Conservation (phyloP, 2,113 vertebrate species). For the Corythaeola cristata region DNA sequence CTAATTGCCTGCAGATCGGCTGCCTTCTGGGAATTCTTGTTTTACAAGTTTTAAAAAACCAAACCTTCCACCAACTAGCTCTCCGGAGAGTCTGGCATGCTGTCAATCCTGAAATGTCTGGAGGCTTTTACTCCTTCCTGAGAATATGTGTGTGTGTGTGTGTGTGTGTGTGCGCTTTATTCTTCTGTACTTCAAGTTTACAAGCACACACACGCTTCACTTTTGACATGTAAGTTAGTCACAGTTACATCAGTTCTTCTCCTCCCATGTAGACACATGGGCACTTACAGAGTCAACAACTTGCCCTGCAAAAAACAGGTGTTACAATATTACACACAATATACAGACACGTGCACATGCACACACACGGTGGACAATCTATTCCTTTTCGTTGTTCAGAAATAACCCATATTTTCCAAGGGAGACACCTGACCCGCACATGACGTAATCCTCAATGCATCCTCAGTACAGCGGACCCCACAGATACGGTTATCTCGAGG, state of each 20-base stretch:
- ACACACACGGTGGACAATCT: not conserved
- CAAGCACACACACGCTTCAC: not conserved
- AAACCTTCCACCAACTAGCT: not conserved
- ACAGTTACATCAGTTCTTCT: not conserved
- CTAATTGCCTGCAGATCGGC: not conserved
- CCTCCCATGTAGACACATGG: not conserved
- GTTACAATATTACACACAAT: not conserved
- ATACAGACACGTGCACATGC: not conserved
- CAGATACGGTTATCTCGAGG: not conserved
- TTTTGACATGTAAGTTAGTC: not conserved
- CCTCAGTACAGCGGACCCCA: not conserved
- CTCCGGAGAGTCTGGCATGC: not conserved
- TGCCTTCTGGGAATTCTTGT: constrained; percentile 29
- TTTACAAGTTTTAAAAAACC: not conserved
- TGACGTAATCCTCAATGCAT: not conserved
- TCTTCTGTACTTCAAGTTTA: not conserved
- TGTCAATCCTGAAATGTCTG: not conserved
- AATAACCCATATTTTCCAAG: not conserved
- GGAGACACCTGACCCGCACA: not conserved
- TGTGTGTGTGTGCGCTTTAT: not conserved
- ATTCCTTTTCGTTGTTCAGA: not conserved
- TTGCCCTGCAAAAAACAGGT: not conserved
- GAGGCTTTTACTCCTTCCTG: not conserved
- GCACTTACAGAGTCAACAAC: not conserved
- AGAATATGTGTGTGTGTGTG: not conserved